A percentile compares a stretch with the other conserved stretches of the same genome.
Evolutionary conservation across 1,140 invertebrate species (phyloP).

Genomic region (Ips nitidus): DNA sequence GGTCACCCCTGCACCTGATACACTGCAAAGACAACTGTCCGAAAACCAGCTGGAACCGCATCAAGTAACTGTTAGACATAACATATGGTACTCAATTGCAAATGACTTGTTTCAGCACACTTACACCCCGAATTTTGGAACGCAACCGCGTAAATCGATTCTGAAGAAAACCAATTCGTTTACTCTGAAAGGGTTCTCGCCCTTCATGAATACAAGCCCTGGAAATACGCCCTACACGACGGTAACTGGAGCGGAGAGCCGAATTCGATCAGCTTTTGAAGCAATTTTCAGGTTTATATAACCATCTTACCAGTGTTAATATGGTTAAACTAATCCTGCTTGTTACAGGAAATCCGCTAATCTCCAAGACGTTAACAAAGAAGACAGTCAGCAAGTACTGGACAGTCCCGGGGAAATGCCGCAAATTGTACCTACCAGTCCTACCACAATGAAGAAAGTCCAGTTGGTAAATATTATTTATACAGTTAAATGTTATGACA

Average conservation of each 20-base stretch:
- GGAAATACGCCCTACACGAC: conserved; percentile 77
- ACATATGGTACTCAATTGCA: background rate
- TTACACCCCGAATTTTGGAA: conserved; percentile 61
- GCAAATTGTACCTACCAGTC: conserved; percentile 57
- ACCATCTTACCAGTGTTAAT: background rate
- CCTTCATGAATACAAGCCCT: conserved; percentile 64
- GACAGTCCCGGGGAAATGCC: conserved; percentile 32
- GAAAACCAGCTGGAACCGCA: conserved; percentile 48
- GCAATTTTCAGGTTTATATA: conserved; percentile 68
- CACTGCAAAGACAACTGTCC: conserved; percentile 51
- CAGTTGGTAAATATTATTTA: conserved; percentile 71
- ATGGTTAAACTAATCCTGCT: no score
- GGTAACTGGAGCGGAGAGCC: conserved; percentile 82
- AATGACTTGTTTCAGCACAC: conserved; percentile 44
- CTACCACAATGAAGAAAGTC: conserved; percentile 80
- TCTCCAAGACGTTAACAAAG: conserved; percentile 70
- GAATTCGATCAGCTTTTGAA: conserved; percentile 85
- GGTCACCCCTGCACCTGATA: conserved; percentile 69
- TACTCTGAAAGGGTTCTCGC: conserved; percentile 72
- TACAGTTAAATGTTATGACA: background rate
- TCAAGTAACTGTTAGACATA: conserved; percentile 15
- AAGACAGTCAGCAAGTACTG: conserved; percentile 41
- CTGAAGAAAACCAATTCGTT: conserved; percentile 91
- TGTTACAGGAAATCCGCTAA: conserved; percentile 71
- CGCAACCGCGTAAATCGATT: conserved; percentile 81